These are phyloP conservation scores for Amphimedon queenslandica DNA, from an alignment of 37 sponge, comb jelly and placozoan species.

Conservation along the genomic window DNA sequence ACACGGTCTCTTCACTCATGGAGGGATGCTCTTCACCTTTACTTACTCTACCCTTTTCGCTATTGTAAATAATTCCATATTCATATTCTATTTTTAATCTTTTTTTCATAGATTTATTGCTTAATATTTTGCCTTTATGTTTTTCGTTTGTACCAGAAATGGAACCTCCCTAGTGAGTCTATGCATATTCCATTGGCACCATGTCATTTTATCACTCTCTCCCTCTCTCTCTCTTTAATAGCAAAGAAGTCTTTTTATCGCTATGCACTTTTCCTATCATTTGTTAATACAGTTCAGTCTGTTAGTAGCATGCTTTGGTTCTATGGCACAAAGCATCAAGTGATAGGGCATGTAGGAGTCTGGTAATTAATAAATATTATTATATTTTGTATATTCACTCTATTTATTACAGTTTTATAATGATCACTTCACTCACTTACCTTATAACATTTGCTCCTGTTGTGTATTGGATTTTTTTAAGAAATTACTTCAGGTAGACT, in stretches of 20 bases:
- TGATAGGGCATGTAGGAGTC: slow-evolving; percentile 40
- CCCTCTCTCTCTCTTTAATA: not conserved
- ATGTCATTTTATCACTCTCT: not conserved
- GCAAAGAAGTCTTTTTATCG: slow-evolving; percentile 76
- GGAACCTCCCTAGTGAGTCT: slow-evolving; percentile 68
- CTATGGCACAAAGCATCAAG: slow-evolving; percentile 3
- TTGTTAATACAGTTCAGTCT: slow-evolving; percentile 47
- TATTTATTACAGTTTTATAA: slow-evolving; percentile 50
- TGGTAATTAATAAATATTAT: no score
- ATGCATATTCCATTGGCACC: no score
- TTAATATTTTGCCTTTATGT: slow-evolving; percentile 32
- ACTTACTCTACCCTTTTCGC: slow-evolving; percentile 20
- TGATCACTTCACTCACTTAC: slow-evolving; percentile 46
- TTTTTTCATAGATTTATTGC: slow-evolving; percentile 41
- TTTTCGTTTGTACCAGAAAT: slow-evolving; percentile 15
- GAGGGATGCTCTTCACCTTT: slow-evolving; percentile 66
- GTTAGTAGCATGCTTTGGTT: slow-evolving; percentile 63
- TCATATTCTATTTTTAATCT: no score
- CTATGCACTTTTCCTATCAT: slow-evolving; percentile 52
- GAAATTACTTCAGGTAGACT: slow-evolving; percentile 62
- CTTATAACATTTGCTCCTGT: slow-evolving; percentile 63
- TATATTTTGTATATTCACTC: no score
- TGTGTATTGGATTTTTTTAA: slow-evolving; percentile 78
- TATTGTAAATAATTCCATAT: slow-evolving; percentile 9
- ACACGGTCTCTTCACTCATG: slow-evolving; percentile 62